phyloP scores from a whole-genome alignment of 2,888 invertebrate genomes.

The Tetramorium bicarinatum region DNA sequence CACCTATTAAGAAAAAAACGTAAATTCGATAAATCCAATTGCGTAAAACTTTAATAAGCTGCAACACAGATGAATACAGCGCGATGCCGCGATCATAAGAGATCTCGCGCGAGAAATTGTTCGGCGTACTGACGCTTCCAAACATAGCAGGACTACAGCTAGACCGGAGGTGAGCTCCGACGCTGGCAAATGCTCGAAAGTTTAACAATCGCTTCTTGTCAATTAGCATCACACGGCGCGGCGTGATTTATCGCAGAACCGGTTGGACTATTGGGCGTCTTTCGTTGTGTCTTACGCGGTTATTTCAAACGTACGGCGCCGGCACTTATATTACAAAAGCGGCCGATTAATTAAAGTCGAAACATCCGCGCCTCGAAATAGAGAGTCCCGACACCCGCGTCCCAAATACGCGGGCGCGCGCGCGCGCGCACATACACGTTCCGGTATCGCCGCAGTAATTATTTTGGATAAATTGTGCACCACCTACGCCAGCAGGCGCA shows the following conservation, averaged over 20 bases:
- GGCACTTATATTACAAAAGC: conserved; percentile 56
- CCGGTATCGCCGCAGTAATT: conserved; percentile 70
- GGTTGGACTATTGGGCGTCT: conserved; percentile 44
- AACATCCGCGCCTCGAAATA: conserved; percentile 70
- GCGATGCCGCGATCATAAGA: conserved; percentile 7
- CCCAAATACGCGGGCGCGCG: conserved; percentile 60
- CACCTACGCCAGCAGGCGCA: conserved; percentile 66
- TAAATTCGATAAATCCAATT: conserved; percentile 10
- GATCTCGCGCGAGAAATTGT: conserved; percentile 12
- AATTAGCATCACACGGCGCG: conserved; percentile 49
- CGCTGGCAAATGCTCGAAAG: conserved; percentile 37
- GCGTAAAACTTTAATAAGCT: neutral
- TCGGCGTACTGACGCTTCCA: conserved; percentile 13
- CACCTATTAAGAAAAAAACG: neutral
- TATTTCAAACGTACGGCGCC: conserved; percentile 46
- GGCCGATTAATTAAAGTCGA: conserved; percentile 71
- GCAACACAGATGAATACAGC: neutral
- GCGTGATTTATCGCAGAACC: conserved; percentile 52
- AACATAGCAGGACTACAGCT: conserved; percentile 18
- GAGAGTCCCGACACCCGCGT: conserved; percentile 58
- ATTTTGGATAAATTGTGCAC: conserved; percentile 73
- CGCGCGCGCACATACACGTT: conserved; percentile 18
- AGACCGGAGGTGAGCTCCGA: neutral
- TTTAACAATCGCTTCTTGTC: conserved; percentile 56
- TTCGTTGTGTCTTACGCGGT: conserved; percentile 23